Percentiles rank a stretch among this genome's conserved stretches.
phyloP scores from a whole-genome alignment of 2,888 invertebrate genomes.

The Eristalinus sepulchralis region DNA sequence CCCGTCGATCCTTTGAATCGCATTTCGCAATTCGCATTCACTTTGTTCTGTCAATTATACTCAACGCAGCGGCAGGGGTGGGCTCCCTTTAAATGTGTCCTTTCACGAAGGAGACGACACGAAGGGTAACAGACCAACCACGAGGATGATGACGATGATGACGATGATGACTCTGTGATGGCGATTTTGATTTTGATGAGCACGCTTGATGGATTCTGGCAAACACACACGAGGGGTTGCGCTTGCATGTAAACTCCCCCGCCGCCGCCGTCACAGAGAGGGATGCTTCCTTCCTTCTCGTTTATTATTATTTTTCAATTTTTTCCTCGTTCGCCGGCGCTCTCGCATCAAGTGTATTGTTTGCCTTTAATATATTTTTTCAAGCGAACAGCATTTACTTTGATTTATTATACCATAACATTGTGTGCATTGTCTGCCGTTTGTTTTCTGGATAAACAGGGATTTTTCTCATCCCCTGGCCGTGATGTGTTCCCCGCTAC shows the following conservation, averaged over 20 bases:
- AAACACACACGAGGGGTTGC: slow-evolving; percentile 38
- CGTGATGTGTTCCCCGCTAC: background rate
- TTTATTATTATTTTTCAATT: slow-evolving; percentile 70
- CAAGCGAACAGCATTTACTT: slow-evolving; percentile 61
- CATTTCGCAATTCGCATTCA: slow-evolving; percentile 18
- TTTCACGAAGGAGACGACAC: background rate
- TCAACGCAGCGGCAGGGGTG: background rate
- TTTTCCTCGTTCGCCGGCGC: background rate
- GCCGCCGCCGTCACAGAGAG: background rate
- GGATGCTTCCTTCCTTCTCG: slow-evolving; percentile 10
- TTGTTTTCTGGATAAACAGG: slow-evolving; percentile 23
- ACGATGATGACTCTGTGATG: slow-evolving; percentile 63
- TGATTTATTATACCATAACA: slow-evolving; percentile 67
- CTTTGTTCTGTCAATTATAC: slow-evolving; percentile 59
- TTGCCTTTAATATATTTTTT: slow-evolving; percentile 65
- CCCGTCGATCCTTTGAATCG: background rate
- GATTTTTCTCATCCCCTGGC: slow-evolving; percentile 6
- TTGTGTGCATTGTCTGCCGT: slow-evolving; percentile 30
- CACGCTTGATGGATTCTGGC: slow-evolving; percentile 50
- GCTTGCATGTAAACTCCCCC: background rate
- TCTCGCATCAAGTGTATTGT: slow-evolving; percentile 54
- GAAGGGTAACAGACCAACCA: background rate
- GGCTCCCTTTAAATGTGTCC: background rate
- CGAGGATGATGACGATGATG: background rate
- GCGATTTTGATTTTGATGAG: slow-evolving; percentile 71